phyloP scores from a whole-genome alignment of 2,113 vertebrate species.

The Rhadina sibilatrix region DNA sequence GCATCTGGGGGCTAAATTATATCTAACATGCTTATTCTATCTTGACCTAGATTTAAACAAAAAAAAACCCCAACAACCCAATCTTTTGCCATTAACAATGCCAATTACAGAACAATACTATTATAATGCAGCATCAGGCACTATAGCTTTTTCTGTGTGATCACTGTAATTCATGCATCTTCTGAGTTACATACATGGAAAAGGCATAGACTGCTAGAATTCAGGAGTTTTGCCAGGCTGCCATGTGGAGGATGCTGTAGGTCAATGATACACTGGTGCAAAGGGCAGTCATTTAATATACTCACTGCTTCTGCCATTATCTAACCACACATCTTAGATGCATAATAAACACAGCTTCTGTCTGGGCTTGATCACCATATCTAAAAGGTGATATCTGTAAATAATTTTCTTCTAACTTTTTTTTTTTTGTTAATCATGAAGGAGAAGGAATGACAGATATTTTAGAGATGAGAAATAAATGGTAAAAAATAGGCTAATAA shows the following conservation, averaged over 20 bases:
- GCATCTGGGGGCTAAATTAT: constrained; percentile 16
- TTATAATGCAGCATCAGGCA: neutral
- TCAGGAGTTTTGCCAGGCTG: neutral
- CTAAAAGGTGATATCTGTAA: neutral
- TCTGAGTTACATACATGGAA: constrained; percentile 7
- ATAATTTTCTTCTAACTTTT: neutral
- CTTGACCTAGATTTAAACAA: constrained; percentile 36
- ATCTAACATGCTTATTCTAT: constrained; percentile 28
- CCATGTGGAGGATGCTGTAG: neutral
- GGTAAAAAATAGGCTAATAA: neutral
- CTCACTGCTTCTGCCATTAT: neutral
- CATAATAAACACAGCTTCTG: neutral
- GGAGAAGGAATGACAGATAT: neutral
- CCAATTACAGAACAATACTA: neutral
- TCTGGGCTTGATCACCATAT: neutral
- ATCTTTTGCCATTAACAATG: constrained; percentile 5
- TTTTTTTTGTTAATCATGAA: neutral
- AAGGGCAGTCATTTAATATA: neutral
- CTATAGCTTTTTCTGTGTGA: neutral
- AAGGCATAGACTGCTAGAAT: neutral
- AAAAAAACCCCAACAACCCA: neutral
- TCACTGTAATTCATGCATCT: constrained; percentile 6
- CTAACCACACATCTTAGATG: neutral
- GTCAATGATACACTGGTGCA: neutral
- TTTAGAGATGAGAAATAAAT: neutral